A percentile compares a stretch with the other conserved stretches of the same genome.
Conservation (phyloP, 1,140 invertebrate genomes). For the Papilio dardanus region DNA sequence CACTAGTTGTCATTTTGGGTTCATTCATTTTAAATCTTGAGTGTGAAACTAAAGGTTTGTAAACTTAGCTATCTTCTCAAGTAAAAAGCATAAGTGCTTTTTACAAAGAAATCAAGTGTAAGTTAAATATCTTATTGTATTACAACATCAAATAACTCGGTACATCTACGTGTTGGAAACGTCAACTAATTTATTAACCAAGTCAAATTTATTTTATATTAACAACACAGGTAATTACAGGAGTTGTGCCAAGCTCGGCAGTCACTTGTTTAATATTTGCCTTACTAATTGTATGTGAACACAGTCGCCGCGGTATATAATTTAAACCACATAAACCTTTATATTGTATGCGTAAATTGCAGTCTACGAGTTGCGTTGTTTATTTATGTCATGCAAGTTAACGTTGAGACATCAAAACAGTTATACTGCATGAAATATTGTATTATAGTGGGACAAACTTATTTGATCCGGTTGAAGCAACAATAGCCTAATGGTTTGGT, state of each 20-base stretch:
- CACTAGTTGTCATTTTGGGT: neutral
- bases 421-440: neutral
- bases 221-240: constrained; percentile 15
- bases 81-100: too few relatives aligned
- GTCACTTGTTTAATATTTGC: neutral
- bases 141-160: neutral
- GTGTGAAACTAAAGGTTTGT: too few relatives aligned
- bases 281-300: constrained; percentile 23
- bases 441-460: neutral
- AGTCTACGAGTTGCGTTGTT: constrained; percentile 7
- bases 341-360: constrained; percentile 24
- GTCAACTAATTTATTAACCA: constrained; percentile 14
- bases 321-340: constrained; percentile 4
- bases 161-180: neutral
- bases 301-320: neutral
- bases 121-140: too few relatives aligned
- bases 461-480: too few relatives aligned
- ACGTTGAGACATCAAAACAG: neutral
- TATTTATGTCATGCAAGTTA: constrained; percentile 6
- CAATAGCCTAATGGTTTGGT: too few relatives aligned
- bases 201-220: constrained; percentile 9
- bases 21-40: neutral
- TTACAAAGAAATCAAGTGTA: too few relatives aligned
- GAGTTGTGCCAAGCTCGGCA: neutral
- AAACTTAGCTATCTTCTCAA: too few relatives aligned